phyloP scores from a whole-genome alignment of 2,113 vertebrate species.

The Hoplias malabaricus region DNA sequence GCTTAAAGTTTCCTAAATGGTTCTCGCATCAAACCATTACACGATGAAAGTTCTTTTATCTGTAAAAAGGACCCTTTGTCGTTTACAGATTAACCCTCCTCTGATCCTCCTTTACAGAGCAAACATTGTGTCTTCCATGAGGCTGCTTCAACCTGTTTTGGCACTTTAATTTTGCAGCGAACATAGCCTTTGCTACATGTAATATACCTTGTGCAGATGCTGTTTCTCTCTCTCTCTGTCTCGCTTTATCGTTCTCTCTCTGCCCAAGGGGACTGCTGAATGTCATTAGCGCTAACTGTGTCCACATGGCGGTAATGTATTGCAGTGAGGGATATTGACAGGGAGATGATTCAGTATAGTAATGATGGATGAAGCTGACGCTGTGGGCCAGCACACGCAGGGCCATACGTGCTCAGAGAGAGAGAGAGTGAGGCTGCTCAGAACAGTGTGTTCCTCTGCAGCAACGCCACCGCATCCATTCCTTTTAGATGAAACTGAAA shows the following conservation, averaged over 20 bases:
- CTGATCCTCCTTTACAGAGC: neutral
- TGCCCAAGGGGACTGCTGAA: constrained; percentile 74
- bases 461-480: neutral
- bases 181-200: neutral
- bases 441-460: constrained; percentile 30
- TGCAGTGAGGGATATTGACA: constrained; percentile 73
- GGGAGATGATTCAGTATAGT: constrained; percentile 71
- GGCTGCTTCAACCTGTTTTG: constrained; percentile 13
- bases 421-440: constrained; percentile 55
- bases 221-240: constrained; percentile 5
- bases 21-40: no score
- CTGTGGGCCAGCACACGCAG: constrained; percentile 51
- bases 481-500: constrained; percentile 12
- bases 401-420: constrained; percentile 43
- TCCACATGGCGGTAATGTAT: constrained; percentile 76
- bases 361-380: constrained; percentile 74
- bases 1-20: neutral
- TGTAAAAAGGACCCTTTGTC: no score
- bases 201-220: neutral
- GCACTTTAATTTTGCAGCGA: neutral
- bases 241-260: constrained; percentile 52
- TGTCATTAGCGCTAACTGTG: constrained; percentile 76
- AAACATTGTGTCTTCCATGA: neutral
- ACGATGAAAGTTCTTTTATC: no score
- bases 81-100: no score